Base-by-base conservation (phyloP, 2,888 invertebrate species). In the Aleiodes alternator region DNA sequence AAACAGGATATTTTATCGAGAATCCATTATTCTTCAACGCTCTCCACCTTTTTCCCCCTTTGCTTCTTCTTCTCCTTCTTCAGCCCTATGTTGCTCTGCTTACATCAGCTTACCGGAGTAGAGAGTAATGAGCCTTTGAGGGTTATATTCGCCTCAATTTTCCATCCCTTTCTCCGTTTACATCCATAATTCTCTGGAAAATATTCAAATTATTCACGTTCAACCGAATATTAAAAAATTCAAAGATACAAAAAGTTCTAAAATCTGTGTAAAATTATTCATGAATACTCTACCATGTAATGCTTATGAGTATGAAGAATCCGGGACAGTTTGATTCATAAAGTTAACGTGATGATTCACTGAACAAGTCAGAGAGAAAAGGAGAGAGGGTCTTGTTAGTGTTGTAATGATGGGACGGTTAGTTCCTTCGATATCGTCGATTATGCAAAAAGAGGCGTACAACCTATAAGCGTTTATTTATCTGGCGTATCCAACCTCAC, bases 341-440 rank as follows among this genome's bases (percentile, higher is more conserved):
- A 43, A 43, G 43, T 43, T 43, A 43, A 43, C 43, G 43, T 43
- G 9, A 43, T 43, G 11, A 43, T 43, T 43, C 43, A 43, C 11
- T 43, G 43, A 43, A 38, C 2, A 23, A 23, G 23, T 38, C 8
- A 38, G 8, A 38, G 38, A 3, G 38, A 8, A 38, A 38, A 3
- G 3, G 43, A 43, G 43, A 43, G 43, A 43, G 43, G 11, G 43
- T 11, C 43, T 43, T 43, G 43, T 43, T 43, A 43, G 43, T 43
- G 43, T 43, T 43, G 43, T 43, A 43, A 43, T 43, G 43, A 43
- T 8, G 43, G 7, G 43, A 43, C 43, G 43, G 43, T 23, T 29
- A 3, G 55, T 9, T 69, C 23, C 55, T 38, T 34, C 56, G 56
- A 56, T 70, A 70, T 55, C 69, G 56, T 56, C 69, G 56, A 70